Conservation (phyloP, 2,113 vertebrate species). For the Stictonetta naevosa region DNA sequence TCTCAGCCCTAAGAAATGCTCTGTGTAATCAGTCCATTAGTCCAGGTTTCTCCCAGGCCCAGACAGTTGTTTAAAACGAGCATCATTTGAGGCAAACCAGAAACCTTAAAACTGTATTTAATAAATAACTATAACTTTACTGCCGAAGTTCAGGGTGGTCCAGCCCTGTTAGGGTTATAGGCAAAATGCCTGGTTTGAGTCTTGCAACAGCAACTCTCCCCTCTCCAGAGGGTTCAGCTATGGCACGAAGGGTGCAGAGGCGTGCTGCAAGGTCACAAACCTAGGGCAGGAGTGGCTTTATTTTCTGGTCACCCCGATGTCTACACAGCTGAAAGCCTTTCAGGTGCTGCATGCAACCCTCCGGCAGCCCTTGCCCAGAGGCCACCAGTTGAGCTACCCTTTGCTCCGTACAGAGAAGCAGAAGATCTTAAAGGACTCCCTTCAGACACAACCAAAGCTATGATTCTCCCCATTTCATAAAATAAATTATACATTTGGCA, state of each 20-base stretch:
- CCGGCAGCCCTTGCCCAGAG: neutral
- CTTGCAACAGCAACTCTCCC: neutral
- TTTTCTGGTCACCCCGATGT: neutral
- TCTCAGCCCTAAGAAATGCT: neutral
- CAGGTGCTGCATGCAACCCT: neutral
- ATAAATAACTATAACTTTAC: conserved; percentile 17
- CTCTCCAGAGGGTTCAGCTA: neutral
- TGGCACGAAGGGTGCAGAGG: neutral
- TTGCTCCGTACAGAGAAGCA: neutral
- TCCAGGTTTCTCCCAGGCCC: conserved; percentile 7
- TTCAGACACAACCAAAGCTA: neutral
- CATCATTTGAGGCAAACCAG: conserved; percentile 45
- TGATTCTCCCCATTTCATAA: neutral
- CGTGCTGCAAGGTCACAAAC: neutral
- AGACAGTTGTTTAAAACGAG: conserved; percentile 56
- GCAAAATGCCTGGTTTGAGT: neutral
- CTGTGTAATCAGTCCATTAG: neutral
- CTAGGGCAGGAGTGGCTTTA: neutral
- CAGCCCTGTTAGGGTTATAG: neutral
- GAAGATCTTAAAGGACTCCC: neutral
- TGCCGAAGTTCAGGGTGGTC: conserved; percentile 19
- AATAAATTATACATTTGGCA: conserved; percentile 13
- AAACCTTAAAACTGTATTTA: conserved; percentile 19
- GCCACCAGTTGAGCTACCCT: neutral
- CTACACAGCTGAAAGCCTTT: neutral